These are phyloP conservation scores for Prosapia bicincta DNA, from an alignment of 2,888 invertebrate genomes.

Conservation along the genomic window DNA sequence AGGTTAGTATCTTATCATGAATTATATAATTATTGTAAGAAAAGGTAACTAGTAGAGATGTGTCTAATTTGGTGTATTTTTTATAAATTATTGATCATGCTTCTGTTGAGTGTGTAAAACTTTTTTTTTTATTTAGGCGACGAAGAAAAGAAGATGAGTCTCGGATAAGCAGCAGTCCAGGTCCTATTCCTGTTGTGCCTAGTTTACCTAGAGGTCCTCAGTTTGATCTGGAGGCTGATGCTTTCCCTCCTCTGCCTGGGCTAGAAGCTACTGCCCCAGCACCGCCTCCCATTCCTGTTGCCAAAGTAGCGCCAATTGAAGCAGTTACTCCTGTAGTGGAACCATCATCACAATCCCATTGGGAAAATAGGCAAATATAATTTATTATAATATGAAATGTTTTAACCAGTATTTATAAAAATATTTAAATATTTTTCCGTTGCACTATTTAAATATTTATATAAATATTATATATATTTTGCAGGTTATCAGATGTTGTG, in stretches of 20 bases:
- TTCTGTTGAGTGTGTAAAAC: no score
- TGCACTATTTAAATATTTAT: background rate
- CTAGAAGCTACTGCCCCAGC: conserved; percentile 45
- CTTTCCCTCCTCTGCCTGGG: conserved; percentile 78
- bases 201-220: conserved; percentile 53
- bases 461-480: conserved; percentile 5
- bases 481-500: conserved; percentile 72
- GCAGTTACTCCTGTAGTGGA: conserved; percentile 37
- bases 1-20: no score
- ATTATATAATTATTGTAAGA: no score
- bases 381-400: background rate
- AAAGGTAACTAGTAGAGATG: no score
- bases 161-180: conserved; percentile 27
- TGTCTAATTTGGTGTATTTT: no score
- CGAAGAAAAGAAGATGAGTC: conserved; percentile 48
- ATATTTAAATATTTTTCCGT: no score
- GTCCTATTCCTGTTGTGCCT: conserved; percentile 42
- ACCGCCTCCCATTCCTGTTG: conserved; percentile 32
- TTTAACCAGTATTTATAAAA: background rate
- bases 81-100: no score
- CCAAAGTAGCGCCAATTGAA: conserved; percentile 32
- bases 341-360: conserved; percentile 33
- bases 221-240: conserved; percentile 74
- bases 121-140: conserved; percentile 44
- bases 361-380: conserved; percentile 37